phyloP scores from a whole-genome alignment of 2,113 vertebrate species.

The Dasyornis broadbenti region DNA sequence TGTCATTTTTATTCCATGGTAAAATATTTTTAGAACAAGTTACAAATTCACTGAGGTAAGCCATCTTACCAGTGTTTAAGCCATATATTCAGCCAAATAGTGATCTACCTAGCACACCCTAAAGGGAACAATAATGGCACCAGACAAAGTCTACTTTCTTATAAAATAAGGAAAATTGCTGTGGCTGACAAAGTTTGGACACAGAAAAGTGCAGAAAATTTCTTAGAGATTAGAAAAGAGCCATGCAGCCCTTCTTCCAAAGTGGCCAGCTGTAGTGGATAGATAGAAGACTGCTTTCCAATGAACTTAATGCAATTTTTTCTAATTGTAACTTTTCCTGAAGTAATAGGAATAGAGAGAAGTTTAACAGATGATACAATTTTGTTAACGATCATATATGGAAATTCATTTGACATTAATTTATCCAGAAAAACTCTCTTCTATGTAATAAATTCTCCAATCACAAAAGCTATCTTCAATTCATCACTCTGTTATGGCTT shows the following conservation, averaged over 20 bases:
- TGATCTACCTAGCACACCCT: background rate
- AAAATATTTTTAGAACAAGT: background rate
- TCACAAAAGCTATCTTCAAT: background rate
- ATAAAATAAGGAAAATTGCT: background rate
- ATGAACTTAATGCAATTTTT: background rate
- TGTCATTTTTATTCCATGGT: background rate
- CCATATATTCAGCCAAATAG: background rate
- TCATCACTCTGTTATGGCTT: background rate
- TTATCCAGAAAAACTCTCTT: background rate
- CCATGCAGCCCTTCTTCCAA: background rate
- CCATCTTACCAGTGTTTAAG: background rate
- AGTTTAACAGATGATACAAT: background rate
- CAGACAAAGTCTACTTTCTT: background rate
- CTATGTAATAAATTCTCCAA: background rate
- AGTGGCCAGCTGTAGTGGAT: background rate
- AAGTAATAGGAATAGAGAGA: background rate
- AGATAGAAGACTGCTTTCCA: background rate
- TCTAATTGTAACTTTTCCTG: background rate
- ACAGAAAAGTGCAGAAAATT: background rate
- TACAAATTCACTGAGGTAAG: background rate
- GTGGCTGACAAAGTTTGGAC: background rate
- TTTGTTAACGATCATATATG: background rate
- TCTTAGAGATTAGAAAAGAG: background rate
- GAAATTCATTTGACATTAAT: background rate
- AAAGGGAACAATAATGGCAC: background rate